Base-by-base conservation (phyloP, 2,797 vertebrate genomes). In the Sebastes wilsoni region DNA sequence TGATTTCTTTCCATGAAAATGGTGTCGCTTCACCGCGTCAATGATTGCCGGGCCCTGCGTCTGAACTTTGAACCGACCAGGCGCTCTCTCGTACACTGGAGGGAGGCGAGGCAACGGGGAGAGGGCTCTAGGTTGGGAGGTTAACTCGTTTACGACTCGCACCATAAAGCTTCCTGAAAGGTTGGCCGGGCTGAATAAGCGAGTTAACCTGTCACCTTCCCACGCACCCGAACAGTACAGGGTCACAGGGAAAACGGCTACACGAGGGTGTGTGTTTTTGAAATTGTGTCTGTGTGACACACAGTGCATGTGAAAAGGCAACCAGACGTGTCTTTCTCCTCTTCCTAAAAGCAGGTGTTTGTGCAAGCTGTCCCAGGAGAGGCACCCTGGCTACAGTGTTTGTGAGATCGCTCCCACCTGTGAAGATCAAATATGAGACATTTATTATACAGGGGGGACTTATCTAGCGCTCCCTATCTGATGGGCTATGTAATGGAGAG, bases 371-470 rank as follows among this genome's bases (percentile, higher is more conserved):
- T 91, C 93, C 88, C 91, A 18, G 32, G 90, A 87, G 94, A 91
- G 87, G 64, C 88, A 77, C 67, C 71, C 52, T 30, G 87, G 84
- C 88, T 77, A 72, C 67, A 38, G 76, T 68, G 85, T 83, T 49
- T 92, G 90, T 93, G 91, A 92, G 91, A 94, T 93, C 87, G 80
- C 83, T 93, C 94, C 93, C 91, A 95, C 92, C 94, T 95, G 93
- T 94, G 94, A 93, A 95, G 95, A 95, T 95, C 94, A 95, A 95
- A 95, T 96, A 94, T 94, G 94, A 94, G 92, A 86, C 91, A 93
- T 94, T 95, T 95, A 95, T 96, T 95, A 93, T 92, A 93, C 91
- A 82, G 90, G 86, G 88, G 93, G 91, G 95, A 95, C 93, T 96
- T 94, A 95, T 94, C 93, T 92, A 78, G 75, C 68, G 49, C 79